Percentiles rank a stretch among this genome's conserved stretches.
Evolutionary conservation across 2,113 vertebrate genomes (phyloP).

Genomic region (Eulacestoma nigropectus): DNA sequence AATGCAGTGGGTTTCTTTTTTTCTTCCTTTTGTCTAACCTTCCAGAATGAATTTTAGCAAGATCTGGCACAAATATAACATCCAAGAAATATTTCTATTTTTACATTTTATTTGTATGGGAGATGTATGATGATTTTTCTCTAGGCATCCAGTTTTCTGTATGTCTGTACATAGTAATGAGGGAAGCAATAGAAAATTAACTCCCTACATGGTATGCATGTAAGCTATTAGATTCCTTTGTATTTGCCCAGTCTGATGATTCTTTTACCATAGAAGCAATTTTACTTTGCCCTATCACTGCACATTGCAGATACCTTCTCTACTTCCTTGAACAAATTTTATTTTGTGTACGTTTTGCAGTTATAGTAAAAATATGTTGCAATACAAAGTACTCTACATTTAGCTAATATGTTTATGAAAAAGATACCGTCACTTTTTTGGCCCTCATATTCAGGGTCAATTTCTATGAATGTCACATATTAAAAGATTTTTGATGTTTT

Average conservation of each 20-base stretch:
- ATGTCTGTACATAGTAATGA: not conserved
- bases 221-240: not conserved
- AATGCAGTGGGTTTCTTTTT: not conserved
- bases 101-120: not conserved
- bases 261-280: not conserved
- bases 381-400: not conserved
- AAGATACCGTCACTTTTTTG: not conserved
- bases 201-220: not conserved
- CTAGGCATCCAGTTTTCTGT: not conserved
- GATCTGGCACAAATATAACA: not conserved
- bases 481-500: not conserved
- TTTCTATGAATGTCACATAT: not conserved
- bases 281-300: not conserved
- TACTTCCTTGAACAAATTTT: not conserved
- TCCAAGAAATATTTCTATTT: not conserved
- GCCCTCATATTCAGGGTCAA: not conserved
- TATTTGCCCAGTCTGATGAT: not conserved
- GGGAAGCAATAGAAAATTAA: not conserved
- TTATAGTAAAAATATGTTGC: not conserved
- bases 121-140: not conserved
- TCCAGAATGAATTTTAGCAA: not conserved
- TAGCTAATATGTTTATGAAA: not conserved
- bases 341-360: not conserved
- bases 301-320: not conserved
- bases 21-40: not conserved